Conservation (phyloP, 64 coral and sea anemone species). For the Trachythela sp. region DNA sequence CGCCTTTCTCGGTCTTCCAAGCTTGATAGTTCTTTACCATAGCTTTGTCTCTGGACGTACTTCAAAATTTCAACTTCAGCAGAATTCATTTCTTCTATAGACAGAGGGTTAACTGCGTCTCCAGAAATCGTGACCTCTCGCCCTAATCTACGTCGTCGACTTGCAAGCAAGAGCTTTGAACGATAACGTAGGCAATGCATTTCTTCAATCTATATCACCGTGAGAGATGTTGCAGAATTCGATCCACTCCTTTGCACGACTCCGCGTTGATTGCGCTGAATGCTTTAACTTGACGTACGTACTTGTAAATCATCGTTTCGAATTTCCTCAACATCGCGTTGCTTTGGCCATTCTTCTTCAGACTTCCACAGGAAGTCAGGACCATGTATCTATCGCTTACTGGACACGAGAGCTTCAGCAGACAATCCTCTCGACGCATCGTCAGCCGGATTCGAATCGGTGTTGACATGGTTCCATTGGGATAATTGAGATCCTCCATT, state of each 20-base stretch:
- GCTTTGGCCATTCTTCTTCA: background rate
- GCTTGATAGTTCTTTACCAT: no score
- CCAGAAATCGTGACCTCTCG: no score
- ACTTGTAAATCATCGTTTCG: background rate
- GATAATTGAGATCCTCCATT: background rate
- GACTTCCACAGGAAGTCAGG: background rate
- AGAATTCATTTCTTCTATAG: conserved; percentile 24
- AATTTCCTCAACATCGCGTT: background rate
- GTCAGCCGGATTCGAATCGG: background rate
- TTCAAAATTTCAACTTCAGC: conserved; percentile 9
- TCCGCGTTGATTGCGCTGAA: background rate
- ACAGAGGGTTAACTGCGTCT: background rate
- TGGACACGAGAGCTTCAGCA: background rate
- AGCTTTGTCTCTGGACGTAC: background rate
- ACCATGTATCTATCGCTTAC: background rate
- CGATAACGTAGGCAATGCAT: background rate
- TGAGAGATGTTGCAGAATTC: background rate
- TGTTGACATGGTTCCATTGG: background rate
- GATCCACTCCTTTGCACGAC: background rate
- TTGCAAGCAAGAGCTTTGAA: background rate
- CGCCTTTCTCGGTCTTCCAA: background rate
- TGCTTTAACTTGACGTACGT: background rate
- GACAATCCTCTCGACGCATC: background rate
- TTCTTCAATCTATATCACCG: background rate
- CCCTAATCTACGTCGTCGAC: background rate